Base-by-base conservation (phyloP, 2,888 invertebrate genomes). In the Cerastoderma edule region DNA sequence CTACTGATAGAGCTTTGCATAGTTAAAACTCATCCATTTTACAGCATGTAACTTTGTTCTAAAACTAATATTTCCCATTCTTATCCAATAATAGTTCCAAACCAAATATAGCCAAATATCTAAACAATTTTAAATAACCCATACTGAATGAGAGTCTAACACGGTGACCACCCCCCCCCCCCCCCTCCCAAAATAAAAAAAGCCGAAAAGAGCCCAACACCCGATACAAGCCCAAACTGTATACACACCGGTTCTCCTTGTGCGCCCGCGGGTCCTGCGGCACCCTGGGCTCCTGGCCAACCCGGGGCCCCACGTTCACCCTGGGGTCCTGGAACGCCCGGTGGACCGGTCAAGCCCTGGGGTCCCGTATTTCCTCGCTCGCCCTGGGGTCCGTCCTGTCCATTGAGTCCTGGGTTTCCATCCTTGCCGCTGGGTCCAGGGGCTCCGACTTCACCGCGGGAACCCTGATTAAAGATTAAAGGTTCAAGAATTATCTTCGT, bases 211-310 rank as follows among this genome's bases (percentile, higher is more conserved):
- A 16, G 39, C 39, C 8, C 8, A 39, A 16, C 39, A 39, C 8
- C 39, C 16, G 8, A 39, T 39, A 16, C 8, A 39, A 39, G 16
- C 16, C 39, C n/a, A 0, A n/a, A n/a, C 16, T n/a, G 53, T 28
- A 4, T 5, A 67, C 74, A 46, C 70, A 82, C 82, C 19, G 57
- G 27, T 67, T 75, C 72, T 54, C 86, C 86, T 30, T 64, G 28
- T 13, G 80, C 67, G 66, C 86, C 86, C 44, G 57, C 71, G 27
- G 84, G 78, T 46, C 86, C 86, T 85, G 94, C 84, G 28, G 92
- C 87, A 66, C 96, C 96, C 0, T 94, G 91, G 0, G 94, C 92
- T 0, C 96, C 96, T 67, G 89, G 85, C 67, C 88, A 81, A 53
- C 93, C 93, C 13, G 85, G 84, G 19, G 84, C 57, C 50, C 93